Conservation (phyloP, 1,140 invertebrate species). For the Procambarus virginalis region DNA sequence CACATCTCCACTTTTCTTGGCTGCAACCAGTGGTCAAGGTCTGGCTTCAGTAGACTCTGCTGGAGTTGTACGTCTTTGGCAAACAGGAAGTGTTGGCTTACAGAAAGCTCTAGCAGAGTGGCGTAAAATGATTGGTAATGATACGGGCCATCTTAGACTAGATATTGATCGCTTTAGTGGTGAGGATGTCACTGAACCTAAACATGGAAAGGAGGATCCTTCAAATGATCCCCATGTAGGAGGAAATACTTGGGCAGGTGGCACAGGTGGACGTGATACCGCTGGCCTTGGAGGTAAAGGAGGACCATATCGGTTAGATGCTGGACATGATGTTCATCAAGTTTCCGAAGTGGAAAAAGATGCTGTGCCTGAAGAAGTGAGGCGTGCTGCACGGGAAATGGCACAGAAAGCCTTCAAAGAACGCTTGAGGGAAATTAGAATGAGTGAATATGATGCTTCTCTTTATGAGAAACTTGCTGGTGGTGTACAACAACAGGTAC, state of each 20-base stretch:
- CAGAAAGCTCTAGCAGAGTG: conserved; percentile 76
- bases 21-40: conserved; percentile 75
- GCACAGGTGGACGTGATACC: conserved; percentile 90
- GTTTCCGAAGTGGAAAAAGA: conserved; percentile 92
- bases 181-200: conserved; percentile 84
- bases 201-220: conserved; percentile 93
- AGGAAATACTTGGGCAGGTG: conserved; percentile 97
- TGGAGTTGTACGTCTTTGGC: conserved; percentile 80
- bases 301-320: conserved; percentile 92
- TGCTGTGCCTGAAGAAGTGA: conserved; percentile 90
- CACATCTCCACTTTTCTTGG: conserved; percentile 71
- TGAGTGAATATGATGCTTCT: conserved; percentile 94
- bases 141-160: conserved; percentile 78
- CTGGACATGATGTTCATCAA: conserved; percentile 84
- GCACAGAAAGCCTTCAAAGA: conserved; percentile 91
- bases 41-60: conserved; percentile 79
- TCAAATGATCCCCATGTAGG: conserved; percentile 94
- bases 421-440: conserved; percentile 91
- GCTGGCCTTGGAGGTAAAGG: conserved; percentile 95
- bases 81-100: conserved; percentile 76
- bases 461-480: conserved; percentile 88
- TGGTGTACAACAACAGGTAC: conserved; percentile 81
- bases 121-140: conserved; percentile 76
- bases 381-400: conserved; percentile 93
- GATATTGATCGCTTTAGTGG: conserved; percentile 84